These are phyloP conservation scores for Tangara arthus DNA, from an alignment of 2,797 vertebrate species.

Conservation along the genomic window DNA sequence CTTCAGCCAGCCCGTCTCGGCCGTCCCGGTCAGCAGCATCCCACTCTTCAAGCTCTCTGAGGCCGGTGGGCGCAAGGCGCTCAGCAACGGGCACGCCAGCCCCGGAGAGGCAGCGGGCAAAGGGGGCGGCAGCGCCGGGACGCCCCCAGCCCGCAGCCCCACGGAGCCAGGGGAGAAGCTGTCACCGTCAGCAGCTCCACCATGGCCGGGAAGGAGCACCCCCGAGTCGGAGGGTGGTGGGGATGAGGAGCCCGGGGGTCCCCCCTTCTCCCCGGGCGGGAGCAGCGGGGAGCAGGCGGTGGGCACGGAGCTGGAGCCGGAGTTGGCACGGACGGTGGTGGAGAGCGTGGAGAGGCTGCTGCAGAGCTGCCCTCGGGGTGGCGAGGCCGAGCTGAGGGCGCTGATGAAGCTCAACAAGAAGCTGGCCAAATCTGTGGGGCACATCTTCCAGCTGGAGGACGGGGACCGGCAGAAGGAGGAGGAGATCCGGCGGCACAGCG, in stretches of 20 bases:
- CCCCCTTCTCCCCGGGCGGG: slow-evolving; percentile 72
- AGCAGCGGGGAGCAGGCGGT: slow-evolving; percentile 17
- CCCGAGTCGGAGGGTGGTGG: slow-evolving; percentile 85
- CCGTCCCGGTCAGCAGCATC: slow-evolving; percentile 84
- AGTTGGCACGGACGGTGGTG: slow-evolving; percentile 84
- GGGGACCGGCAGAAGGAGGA: slow-evolving; percentile 88
- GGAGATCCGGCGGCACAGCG: slow-evolving; percentile 93
- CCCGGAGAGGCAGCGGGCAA: slow-evolving; percentile 75
- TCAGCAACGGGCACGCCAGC: slow-evolving; percentile 87
- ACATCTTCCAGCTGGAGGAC: slow-evolving; percentile 92
- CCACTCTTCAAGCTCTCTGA: slow-evolving; percentile 91
- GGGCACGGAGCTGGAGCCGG: slow-evolving; percentile 83
- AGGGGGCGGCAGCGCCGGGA: slow-evolving; percentile 74
- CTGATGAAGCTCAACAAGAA: slow-evolving; percentile 94
- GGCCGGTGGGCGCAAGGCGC: slow-evolving; percentile 80
- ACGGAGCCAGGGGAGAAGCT: slow-evolving; percentile 85
- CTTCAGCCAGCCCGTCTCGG: slow-evolving; percentile 89
- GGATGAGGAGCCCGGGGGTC: slow-evolving; percentile 77
- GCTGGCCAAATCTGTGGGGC: slow-evolving; percentile 90
- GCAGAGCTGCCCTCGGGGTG: slow-evolving; percentile 84
- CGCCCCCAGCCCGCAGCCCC: slow-evolving; percentile 85
- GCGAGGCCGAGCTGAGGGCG: slow-evolving; percentile 82
- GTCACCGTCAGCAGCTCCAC: slow-evolving; percentile 77
- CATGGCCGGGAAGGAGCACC: slow-evolving; percentile 87
- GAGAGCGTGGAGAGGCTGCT: slow-evolving; percentile 90